phyloP scores from a whole-genome alignment of 2,888 invertebrate species.

The Ecdyonurus torrentis region DNA sequence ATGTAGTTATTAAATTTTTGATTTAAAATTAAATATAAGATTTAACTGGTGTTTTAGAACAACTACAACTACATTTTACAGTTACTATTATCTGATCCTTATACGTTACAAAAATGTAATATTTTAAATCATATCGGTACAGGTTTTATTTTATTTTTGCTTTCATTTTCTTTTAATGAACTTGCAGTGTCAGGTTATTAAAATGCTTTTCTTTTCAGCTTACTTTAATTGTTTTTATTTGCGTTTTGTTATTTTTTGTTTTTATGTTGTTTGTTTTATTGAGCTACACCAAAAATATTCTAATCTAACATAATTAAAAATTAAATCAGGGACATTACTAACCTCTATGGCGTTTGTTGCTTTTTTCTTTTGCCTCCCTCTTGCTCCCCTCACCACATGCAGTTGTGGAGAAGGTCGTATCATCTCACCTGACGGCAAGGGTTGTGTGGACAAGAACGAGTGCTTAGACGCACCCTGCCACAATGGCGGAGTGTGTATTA shows the following conservation, averaged over 20 bases:
- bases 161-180: conserved; percentile 6
- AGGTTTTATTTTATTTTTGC: too few relatives aligned
- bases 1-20: neutral
- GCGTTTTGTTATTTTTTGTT: too few relatives aligned
- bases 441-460: conserved; percentile 91
- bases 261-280: too few relatives aligned
- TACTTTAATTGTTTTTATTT: too few relatives aligned
- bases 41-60: neutral
- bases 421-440: conserved; percentile 77
- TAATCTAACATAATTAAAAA: too few relatives aligned
- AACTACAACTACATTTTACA: too few relatives aligned
- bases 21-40: conserved; percentile 16
- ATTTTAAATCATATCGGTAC: too few relatives aligned
- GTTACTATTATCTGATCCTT: neutral
- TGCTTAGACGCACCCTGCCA: conserved; percentile 86
- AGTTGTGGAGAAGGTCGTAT: conserved; percentile 90
- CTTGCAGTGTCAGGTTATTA: too few relatives aligned
- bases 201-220: conserved; percentile 2
- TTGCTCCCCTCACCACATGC: too few relatives aligned
- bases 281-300: too few relatives aligned
- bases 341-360: conserved; percentile 1
- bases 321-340: too few relatives aligned
- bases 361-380: neutral
- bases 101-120: too few relatives aligned
- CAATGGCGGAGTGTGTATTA: conserved; percentile 83